A percentile compares a stretch with the other conserved stretches of the same genome.
Conservation (phyloP, 2,797 vertebrate species). For the Benthosema pterotum region DNA sequence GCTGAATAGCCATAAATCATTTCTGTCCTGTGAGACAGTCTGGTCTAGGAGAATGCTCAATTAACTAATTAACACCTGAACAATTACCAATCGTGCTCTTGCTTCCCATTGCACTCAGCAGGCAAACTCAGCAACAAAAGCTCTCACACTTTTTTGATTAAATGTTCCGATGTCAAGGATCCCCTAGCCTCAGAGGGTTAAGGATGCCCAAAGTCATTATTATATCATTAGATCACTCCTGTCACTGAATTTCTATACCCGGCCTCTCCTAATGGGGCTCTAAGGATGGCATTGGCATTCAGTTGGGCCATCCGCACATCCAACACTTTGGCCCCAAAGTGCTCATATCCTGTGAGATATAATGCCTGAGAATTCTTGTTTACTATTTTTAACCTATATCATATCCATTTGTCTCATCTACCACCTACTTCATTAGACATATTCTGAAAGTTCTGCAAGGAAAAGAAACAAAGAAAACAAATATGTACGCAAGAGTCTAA, state of each 20-base stretch:
- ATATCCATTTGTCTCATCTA: background rate
- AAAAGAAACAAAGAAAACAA: slow-evolving; percentile 10
- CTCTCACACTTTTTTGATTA: background rate
- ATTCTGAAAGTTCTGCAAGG: background rate
- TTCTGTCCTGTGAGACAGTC: background rate
- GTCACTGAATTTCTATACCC: too few species aligned
- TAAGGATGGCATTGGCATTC: too few species aligned
- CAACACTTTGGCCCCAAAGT: too few species aligned
- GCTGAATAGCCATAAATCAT: background rate
- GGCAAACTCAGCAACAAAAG: background rate
- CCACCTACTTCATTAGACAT: background rate
- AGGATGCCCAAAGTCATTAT: too few species aligned
- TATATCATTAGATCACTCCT: too few species aligned
- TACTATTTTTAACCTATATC: background rate
- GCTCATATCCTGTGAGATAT: too few species aligned
- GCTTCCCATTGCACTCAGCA: slow-evolving; percentile 1
- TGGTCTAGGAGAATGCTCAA: slow-evolving; percentile 1
- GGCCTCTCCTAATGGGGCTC: too few species aligned
- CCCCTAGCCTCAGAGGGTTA: too few species aligned
- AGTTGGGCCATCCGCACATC: too few species aligned
- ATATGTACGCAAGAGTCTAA: slow-evolving; percentile 49
- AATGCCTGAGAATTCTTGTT: background rate
- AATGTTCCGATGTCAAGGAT: background rate
- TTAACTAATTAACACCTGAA: slow-evolving; percentile 11
- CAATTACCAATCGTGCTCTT: background rate